Percentiles rank a stretch among this genome's conserved stretches.
phyloP scores from a whole-genome alignment of 2,113 vertebrate genomes.

The Cyphomyrus plagiostoma region DNA sequence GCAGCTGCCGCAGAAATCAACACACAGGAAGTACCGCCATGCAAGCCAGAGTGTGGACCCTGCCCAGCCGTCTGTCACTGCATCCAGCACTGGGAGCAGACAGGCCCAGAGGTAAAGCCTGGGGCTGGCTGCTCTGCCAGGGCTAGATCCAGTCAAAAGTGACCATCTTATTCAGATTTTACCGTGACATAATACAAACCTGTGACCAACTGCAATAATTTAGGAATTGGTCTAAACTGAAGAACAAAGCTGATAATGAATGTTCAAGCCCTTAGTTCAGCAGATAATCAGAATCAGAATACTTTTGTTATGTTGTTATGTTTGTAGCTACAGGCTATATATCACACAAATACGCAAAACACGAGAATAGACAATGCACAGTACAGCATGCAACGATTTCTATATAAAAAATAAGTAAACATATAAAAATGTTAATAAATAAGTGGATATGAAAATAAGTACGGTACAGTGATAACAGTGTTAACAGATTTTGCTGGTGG shows the following conservation, averaged over 20 bases:
- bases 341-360: background rate
- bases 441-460: background rate
- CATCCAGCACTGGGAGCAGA: slow-evolving; percentile 56
- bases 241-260: background rate
- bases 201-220: background rate
- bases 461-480: background rate
- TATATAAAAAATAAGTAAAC: background rate
- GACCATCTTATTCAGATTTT: background rate
- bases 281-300: background rate
- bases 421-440: background rate
- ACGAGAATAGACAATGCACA: background rate
- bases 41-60: slow-evolving; percentile 1
- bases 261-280: background rate
- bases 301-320: background rate
- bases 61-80: slow-evolving; percentile 8
- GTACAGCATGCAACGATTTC: background rate
- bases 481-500: background rate
- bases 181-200: background rate
- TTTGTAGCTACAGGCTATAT: background rate
- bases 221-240: background rate
- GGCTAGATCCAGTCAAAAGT: background rate
- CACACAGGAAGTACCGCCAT: background rate
- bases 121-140: background rate
- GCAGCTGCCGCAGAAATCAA: background rate
- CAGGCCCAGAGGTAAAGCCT: slow-evolving; percentile 70